Percentiles rank a stretch among this genome's conserved stretches.
These are phyloP conservation scores for Griposia aprilina DNA, from an alignment of 2,888 invertebrate genomes.

Conservation along the genomic window DNA sequence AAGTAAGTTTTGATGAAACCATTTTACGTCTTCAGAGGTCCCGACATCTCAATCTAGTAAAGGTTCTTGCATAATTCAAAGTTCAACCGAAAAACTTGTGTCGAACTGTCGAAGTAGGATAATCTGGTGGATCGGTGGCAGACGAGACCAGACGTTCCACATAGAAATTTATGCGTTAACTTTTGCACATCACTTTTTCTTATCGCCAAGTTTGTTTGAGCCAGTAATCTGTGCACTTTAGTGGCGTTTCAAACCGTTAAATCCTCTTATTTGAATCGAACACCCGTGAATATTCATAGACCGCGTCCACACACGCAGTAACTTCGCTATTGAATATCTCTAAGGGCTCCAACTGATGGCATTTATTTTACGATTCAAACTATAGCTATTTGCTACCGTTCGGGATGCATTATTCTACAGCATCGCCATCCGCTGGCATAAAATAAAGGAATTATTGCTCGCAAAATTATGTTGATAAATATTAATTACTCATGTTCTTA, in stretches of 20 bases:
- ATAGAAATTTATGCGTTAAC: slow-evolving; percentile 86
- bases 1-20: slow-evolving; percentile 65
- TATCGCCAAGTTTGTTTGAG: slow-evolving; percentile 82
- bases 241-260: slow-evolving; percentile 63
- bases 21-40: slow-evolving; percentile 62
- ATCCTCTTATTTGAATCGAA: slow-evolving; percentile 65
- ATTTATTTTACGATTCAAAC: slow-evolving; percentile 53
- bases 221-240: slow-evolving; percentile 76
- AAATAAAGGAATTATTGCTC: slow-evolving; percentile 40
- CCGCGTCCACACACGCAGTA: slow-evolving; percentile 40
- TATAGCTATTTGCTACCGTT: slow-evolving; percentile 44
- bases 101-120: slow-evolving; percentile 85
- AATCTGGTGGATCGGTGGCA: slow-evolving; percentile 84
- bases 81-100: slow-evolving; percentile 79
- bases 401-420: slow-evolving; percentile 15
- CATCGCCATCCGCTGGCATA: slow-evolving; percentile 23
- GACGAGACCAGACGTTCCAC: slow-evolving; percentile 84
- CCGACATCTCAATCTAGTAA: slow-evolving; percentile 68
- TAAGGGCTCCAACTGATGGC: slow-evolving; percentile 33
- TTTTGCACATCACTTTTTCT: slow-evolving; percentile 87
- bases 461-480: slow-evolving; percentile 38
- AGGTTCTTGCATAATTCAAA: slow-evolving; percentile 78
- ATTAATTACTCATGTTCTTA: slow-evolving; percentile 41
- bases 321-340: slow-evolving; percentile 57
- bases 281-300: slow-evolving; percentile 64